These are phyloP conservation scores for Marisa cornuarietis DNA, from an alignment of 1,140 invertebrate species.

Conservation along the genomic window DNA sequence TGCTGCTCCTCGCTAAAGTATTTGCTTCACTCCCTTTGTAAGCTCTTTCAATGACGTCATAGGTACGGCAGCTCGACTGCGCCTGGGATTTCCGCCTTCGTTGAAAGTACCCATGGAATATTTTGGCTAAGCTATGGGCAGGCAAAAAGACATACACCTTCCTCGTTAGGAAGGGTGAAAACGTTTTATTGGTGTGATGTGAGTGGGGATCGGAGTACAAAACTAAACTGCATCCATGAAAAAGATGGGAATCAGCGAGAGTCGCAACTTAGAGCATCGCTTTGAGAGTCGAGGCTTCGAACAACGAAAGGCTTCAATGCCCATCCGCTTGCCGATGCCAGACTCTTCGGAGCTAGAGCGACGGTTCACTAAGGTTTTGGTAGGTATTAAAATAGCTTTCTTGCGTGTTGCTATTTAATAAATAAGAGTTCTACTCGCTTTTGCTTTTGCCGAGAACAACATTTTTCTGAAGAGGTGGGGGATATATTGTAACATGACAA, in stretches of 20 bases:
- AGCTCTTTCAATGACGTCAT: no score
- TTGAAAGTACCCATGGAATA: constrained; percentile 16
- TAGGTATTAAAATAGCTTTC: constrained; percentile 69
- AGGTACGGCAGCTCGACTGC: no score
- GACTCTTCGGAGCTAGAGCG: constrained; percentile 87
- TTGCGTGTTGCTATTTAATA: background rate
- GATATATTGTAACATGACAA: background rate
- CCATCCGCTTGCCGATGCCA: constrained; percentile 78
- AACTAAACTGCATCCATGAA: constrained; percentile 31
- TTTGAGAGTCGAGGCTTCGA: constrained; percentile 43
- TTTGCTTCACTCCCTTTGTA: no score
- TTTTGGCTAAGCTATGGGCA: constrained; percentile 32
- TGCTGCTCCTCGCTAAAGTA: no score
- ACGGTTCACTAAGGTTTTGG: constrained; percentile 93
- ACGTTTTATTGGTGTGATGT: background rate
- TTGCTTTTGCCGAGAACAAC: no score
- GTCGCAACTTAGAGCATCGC: constrained; percentile 44
- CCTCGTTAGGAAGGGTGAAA: constrained; percentile 29
- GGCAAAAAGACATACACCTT: constrained; percentile 27
- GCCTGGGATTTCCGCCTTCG: constrained; percentile 32
- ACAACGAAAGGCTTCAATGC: constrained; percentile 54
- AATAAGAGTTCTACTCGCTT: background rate
- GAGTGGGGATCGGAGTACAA: constrained; percentile 17
- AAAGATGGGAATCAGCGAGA: constrained; percentile 55
- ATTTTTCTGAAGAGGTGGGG: background rate